These are phyloP conservation scores for Pollachius pollachius DNA, from an alignment of 2,113 vertebrate genomes.

Conservation along the genomic window DNA sequence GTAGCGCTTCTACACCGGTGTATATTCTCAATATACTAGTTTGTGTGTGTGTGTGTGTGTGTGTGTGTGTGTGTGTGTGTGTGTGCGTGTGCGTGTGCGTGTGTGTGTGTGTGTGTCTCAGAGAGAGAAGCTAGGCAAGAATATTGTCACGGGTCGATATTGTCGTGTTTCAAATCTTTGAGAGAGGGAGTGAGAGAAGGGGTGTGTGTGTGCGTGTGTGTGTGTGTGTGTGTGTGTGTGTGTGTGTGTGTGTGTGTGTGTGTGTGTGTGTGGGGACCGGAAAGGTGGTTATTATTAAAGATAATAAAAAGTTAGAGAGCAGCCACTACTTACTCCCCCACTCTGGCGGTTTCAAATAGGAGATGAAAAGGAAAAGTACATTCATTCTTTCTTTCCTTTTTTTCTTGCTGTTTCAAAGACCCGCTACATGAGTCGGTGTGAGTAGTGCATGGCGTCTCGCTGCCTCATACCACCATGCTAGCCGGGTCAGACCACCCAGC, in stretches of 20 bases:
- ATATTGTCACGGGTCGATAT: background rate
- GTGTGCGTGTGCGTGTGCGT: background rate
- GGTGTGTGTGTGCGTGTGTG: background rate
- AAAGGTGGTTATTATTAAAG: slow-evolving; percentile 53
- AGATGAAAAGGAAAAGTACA: slow-evolving; percentile 47
- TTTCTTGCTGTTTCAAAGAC: slow-evolving; percentile 17
- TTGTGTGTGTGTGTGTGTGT: background rate
- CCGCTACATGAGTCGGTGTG: slow-evolving; percentile 25
- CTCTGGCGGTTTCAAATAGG: slow-evolving; percentile 25
- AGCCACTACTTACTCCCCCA: slow-evolving; percentile 41
- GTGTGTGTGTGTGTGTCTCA: background rate
- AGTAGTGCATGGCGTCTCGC: slow-evolving; percentile 28
- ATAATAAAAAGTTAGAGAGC: slow-evolving; percentile 53
- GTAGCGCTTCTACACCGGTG: too few species aligned
- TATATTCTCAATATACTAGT: too few species aligned
- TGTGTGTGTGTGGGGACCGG: background rate
- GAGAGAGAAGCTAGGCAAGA: background rate
- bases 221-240: too few species aligned
- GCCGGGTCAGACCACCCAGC: slow-evolving; percentile 55
- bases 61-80: slow-evolving; percentile 16
- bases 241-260: background rate
- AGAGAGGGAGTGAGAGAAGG: background rate
- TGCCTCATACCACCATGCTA: slow-evolving; percentile 41
- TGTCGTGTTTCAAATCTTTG: too few species aligned
- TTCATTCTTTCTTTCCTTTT: slow-evolving; percentile 14